Percentiles rank a stretch among this genome's conserved stretches.
Evolutionary conservation across 2,113 vertebrate species (phyloP).

Genomic region (Siniperca knerii): DNA sequence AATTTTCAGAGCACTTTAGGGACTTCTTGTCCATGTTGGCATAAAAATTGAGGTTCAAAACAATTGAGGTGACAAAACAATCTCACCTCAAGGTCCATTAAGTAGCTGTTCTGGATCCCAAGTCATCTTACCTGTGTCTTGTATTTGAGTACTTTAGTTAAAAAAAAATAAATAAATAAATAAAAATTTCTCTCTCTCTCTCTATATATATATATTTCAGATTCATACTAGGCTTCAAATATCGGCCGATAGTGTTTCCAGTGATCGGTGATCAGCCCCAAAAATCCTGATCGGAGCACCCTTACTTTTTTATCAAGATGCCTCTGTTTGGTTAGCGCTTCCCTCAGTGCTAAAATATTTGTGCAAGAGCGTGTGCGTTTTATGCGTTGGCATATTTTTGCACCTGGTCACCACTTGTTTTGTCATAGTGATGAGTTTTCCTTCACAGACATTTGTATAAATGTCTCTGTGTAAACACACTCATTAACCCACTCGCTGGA

Average conservation of each 20-base stretch:
- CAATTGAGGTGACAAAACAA: background rate
- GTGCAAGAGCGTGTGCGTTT: too few relatives aligned
- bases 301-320: too few relatives aligned
- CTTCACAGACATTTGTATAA: background rate
- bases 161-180: too few relatives aligned
- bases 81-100: background rate
- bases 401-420: background rate
- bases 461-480: conserved; percentile 3
- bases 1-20: background rate
- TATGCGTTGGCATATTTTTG: background rate
- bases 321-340: too few relatives aligned
- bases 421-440: background rate
- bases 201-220: too few relatives aligned
- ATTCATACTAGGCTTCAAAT: too few relatives aligned
- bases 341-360: background rate
- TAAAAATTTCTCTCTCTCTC: too few relatives aligned
- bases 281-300: too few relatives aligned
- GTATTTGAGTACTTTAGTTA: background rate
- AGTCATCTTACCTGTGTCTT: background rate
- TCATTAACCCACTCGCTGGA: conserved; percentile 5
- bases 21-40: background rate
- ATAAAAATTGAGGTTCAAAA: background rate
- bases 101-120: background rate
- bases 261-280: too few relatives aligned
- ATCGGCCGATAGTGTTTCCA: too few relatives aligned